Conservation (phyloP, 2,797 vertebrate species). For the Saxicola maurus region DNA sequence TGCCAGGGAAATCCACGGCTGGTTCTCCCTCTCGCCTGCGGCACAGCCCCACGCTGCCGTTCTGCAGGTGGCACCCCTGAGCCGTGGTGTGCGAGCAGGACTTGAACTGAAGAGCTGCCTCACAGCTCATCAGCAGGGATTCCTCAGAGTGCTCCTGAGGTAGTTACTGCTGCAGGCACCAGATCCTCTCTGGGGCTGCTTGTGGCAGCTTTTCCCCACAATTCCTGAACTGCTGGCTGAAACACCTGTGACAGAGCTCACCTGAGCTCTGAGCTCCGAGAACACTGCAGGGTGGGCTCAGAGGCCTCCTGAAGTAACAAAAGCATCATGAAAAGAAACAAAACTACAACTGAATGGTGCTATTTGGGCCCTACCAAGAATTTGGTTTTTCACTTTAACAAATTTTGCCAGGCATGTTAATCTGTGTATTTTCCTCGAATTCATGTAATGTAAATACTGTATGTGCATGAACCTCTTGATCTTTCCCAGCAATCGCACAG, state of each 20-base stretch:
- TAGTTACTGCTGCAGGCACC: too few relatives aligned
- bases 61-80: not conserved
- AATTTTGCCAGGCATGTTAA: not conserved
- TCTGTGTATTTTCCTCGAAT: not conserved
- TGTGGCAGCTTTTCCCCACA: not conserved
- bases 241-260: not conserved
- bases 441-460: not conserved
- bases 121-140: too few relatives aligned
- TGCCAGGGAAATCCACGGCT: not conserved
- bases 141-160: too few relatives aligned
- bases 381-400: not conserved
- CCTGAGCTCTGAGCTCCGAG: not conserved
- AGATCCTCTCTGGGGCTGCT: not conserved
- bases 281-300: not conserved
- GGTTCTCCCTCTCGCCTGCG: fast-evolving
- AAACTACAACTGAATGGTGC: not conserved
- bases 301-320: not conserved
- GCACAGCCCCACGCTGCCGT: not conserved
- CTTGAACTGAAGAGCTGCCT: too few relatives aligned
- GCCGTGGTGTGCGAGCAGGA: not conserved
- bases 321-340: not conserved
- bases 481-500: not conserved
- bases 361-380: not conserved
- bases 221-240: not conserved
- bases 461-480: not conserved